Conservation (phyloP, 2,113 vertebrate species). For the Gadus chalcogrammus region DNA sequence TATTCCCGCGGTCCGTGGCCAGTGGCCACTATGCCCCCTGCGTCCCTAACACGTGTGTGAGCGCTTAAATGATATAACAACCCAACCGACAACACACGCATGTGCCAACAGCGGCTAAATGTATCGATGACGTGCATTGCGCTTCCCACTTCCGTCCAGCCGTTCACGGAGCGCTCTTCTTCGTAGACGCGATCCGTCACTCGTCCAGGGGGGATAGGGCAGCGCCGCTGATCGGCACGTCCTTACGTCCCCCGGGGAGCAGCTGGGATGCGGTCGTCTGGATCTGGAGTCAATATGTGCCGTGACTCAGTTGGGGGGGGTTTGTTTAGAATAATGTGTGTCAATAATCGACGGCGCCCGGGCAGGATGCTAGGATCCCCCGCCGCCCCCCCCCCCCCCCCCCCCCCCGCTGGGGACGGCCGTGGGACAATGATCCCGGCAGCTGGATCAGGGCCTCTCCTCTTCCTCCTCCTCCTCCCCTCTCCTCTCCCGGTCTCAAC, state of each 20-base stretch:
- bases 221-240: too few relatives aligned
- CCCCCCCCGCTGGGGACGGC: constrained; percentile 31
- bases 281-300: constrained; percentile 37
- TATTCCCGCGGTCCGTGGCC: constrained; percentile 36
- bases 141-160: too few relatives aligned
- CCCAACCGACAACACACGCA: constrained; percentile 13
- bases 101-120: constrained; percentile 17
- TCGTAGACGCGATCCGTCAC: background rate
- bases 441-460: too few relatives aligned
- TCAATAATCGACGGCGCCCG: constrained; percentile 37
- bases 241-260: too few relatives aligned
- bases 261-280: background rate
- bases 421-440: constrained; percentile 11
- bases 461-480: background rate
- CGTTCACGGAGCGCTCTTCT: background rate
- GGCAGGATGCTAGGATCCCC: background rate
- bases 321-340: constrained; percentile 37
- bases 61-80: constrained; percentile 18
- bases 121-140: background rate
- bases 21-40: background rate
- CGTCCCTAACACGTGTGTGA: constrained; percentile 30
- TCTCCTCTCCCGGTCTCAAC: background rate
- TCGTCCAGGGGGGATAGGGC: too few relatives aligned
- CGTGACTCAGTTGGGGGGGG: constrained; percentile 19
- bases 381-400: constrained; percentile 1